Conservation (phyloP, 2,113 vertebrate species). For the Anseranas semipalmata region DNA sequence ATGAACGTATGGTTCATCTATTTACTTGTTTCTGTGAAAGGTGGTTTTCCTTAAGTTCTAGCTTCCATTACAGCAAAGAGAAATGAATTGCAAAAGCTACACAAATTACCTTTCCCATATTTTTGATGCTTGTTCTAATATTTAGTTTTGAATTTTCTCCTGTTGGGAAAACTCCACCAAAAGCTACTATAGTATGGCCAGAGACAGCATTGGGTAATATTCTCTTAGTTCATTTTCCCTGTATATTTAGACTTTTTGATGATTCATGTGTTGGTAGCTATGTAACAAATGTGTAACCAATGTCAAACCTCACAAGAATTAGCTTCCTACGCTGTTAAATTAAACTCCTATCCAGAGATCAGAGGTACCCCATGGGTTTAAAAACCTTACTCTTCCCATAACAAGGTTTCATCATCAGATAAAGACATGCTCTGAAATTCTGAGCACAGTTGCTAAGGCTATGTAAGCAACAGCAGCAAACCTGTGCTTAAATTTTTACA, state of each 20-base stretch:
- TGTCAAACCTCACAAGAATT: background rate
- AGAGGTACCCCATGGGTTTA: background rate
- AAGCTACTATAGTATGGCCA: background rate
- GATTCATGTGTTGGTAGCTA: background rate
- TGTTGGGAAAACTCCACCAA: background rate
- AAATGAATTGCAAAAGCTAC: background rate
- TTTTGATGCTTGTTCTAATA: background rate
- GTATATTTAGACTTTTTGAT: background rate
- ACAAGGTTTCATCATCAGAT: background rate
- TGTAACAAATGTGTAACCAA: background rate
- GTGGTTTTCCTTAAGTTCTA: conserved; percentile 14
- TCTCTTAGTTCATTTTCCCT: background rate
- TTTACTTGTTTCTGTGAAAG: conserved; percentile 26
- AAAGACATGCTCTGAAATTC: background rate
- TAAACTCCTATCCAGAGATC: background rate
- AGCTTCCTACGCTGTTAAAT: background rate
- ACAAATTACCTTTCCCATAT: background rate
- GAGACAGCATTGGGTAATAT: too few species aligned
- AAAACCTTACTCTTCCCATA: background rate
- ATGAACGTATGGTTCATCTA: conserved; percentile 48
- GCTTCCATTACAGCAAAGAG: background rate
- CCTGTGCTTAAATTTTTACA: background rate
- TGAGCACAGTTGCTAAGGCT: background rate
- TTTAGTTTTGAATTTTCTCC: background rate
- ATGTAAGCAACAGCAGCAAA: background rate